Evolutionary conservation across 2,888 invertebrate species (phyloP).

Genomic region (Harpagoxenus sublaevis): DNA sequence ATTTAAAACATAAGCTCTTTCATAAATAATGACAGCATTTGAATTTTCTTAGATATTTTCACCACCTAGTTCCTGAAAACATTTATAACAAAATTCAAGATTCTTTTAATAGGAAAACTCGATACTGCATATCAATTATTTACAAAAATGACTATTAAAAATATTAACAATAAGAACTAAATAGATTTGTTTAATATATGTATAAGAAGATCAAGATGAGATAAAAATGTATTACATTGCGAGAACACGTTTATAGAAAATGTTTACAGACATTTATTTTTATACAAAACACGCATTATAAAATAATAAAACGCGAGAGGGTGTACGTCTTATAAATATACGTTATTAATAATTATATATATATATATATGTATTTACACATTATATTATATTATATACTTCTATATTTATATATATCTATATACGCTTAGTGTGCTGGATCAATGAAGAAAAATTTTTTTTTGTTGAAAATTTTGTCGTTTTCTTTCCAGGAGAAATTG

Average conservation of each 20-base stretch:
- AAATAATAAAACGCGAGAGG: conserved; percentile 65
- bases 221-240: not conserved
- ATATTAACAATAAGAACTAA: not conserved
- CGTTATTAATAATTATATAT: conserved; percentile 33
- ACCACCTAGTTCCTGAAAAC: no score
- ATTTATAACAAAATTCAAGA: no score
- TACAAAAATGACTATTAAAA: not conserved
- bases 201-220: not conserved
- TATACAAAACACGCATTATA: conserved; percentile 76
- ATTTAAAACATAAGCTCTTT: no score
- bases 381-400: conserved; percentile 72
- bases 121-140: not conserved
- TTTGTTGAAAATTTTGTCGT: conserved; percentile 72
- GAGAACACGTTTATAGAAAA: not conserved
- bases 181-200: not conserved
- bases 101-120: no score
- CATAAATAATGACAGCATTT: no score
- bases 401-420: conserved; percentile 69
- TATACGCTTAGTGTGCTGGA: conserved; percentile 43
- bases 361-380: conserved; percentile 67
- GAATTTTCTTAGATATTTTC: no score
- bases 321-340: conserved; percentile 69
- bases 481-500: conserved; percentile 3
- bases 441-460: conserved; percentile 63
- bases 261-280: conserved; percentile 66